Base-by-base conservation (phyloP, 2,888 invertebrate species). In the Litoditis marina region DNA sequence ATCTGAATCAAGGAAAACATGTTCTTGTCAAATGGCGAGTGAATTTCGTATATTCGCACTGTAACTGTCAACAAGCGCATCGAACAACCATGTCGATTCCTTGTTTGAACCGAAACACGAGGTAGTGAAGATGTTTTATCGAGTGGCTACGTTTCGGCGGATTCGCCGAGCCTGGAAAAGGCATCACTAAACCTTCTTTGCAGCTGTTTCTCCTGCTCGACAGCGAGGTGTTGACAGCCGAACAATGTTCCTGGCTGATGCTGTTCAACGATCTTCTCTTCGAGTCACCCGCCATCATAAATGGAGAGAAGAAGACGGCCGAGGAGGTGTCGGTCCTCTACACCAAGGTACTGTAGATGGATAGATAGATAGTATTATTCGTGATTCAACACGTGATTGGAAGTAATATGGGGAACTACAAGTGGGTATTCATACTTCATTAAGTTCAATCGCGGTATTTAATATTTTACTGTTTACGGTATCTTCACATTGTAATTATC, bases 311-410 rank as follows among this genome's bases (percentile, higher is more conserved):
- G 6, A 42, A 57, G 16, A 57, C 66, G 1, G 69, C 71, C 78
- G 89, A 89, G 80, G 88, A 89, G 1, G 88, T 93, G 25, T 89
- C 92, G n/a, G 88, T 89, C 0, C 87, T 90, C 78, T 87, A 91
- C 60, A 80, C 78, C n/a, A 74, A 75, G 50, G 61, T 50, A 34
- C 27, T 3, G 22, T n/a, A 11, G 5, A 5, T 25, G 28, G 22
- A 22, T 3, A 5, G 25, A 8, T 6, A 5, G 19, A 4, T 44
- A 8, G 19, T 44, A 44, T 44, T 11, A 39, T 44, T 4, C 3
- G 8, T 44, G 44, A 7, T 50, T 50, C n/a, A n/a, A n/a, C n/a
- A n/a, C n/a, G n/a, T 36, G 11, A 16, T 36, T 36, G 39, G n/a
- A 36, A 36, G n/a, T 16, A 16, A 36, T 36, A 16, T 36, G n/a